Conservation (phyloP, 2,797 vertebrate genomes). For the Sphenodon punctatus region DNA sequence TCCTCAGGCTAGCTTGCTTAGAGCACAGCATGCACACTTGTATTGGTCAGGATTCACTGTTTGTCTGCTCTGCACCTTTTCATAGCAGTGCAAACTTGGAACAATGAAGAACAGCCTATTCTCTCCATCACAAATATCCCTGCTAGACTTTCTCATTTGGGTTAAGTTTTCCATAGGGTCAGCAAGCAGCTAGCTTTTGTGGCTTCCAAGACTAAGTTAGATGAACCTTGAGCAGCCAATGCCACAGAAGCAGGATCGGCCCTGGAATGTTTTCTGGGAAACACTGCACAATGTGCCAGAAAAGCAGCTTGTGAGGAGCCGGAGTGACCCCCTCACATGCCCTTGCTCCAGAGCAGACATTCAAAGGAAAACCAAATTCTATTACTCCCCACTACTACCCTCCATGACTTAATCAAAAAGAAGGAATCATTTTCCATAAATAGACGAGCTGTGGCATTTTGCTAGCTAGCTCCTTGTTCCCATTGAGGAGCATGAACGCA, state of each 20-base stretch:
- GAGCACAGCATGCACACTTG: no score
- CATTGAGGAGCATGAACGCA: neutral
- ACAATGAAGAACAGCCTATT: no score
- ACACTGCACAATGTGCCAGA: neutral
- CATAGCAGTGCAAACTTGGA: no score
- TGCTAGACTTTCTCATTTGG: accelerated
- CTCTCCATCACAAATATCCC: no score
- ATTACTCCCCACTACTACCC: neutral
- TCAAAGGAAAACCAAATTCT: neutral
- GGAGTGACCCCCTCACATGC: accelerated
- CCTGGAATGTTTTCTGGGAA: neutral
- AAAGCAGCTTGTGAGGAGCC: neutral
- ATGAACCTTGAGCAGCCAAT: neutral
- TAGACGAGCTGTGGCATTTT: slow-evolving; percentile 16
- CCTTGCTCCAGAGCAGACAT: neutral
- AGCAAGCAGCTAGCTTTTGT: accelerated
- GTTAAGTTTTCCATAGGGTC: accelerated
- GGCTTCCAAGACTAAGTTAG: neutral
- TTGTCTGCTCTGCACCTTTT: no score
- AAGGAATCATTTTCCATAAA: neutral
- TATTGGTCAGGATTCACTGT: no score
- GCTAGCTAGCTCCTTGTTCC: accelerated
- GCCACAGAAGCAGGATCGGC: neutral
- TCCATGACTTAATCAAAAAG: neutral
- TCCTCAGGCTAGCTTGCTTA: no score